These are phyloP conservation scores for Limnephilus lunatus DNA, from an alignment of 2,888 invertebrate genomes.

Conservation along the genomic window DNA sequence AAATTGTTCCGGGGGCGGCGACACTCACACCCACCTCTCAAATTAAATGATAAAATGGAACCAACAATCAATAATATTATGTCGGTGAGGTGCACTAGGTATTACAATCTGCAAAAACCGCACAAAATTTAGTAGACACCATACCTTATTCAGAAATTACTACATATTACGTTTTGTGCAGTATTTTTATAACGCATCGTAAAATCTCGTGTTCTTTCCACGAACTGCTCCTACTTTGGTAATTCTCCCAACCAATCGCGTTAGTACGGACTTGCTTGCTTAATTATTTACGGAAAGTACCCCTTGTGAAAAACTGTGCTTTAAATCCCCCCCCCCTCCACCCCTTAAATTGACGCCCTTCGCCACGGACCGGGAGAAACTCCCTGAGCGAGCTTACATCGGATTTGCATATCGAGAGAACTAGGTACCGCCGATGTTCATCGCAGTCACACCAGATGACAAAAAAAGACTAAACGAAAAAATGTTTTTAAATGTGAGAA, in stretches of 20 bases:
- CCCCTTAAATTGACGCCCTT: background rate
- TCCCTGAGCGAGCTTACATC: constrained; percentile 30
- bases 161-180: background rate
- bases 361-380: background rate
- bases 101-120: too few relatives aligned
- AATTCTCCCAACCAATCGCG: background rate
- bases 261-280: background rate
- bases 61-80: too few relatives aligned
- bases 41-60: too few relatives aligned
- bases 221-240: background rate
- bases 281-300: background rate
- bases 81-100: too few relatives aligned
- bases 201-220: background rate
- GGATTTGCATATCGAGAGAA: constrained; percentile 52
- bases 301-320: background rate
- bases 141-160: background rate
- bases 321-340: background rate
- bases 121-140: too few relatives aligned
- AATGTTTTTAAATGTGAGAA: too few relatives aligned
- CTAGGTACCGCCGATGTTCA: background rate
- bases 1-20: too few relatives aligned
- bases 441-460: constrained; percentile 18
- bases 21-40: too few relatives aligned
- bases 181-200: background rate
- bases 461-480: background rate